Percentiles rank a stretch among this genome's conserved stretches.
Evolutionary conservation across 2,888 invertebrate species (phyloP).

Genomic region (Tolmerus cingulatus): DNA sequence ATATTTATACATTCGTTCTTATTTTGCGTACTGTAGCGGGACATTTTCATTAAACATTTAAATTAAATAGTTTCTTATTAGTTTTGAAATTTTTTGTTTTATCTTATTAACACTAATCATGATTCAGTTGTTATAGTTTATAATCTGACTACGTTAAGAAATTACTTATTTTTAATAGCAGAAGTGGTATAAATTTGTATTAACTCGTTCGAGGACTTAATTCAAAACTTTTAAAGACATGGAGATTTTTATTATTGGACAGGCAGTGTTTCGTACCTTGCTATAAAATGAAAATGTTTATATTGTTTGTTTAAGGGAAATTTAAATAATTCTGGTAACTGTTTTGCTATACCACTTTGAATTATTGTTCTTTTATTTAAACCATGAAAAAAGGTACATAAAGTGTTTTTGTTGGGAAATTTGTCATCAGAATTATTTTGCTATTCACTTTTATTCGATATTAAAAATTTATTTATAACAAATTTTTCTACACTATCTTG

Average conservation of each 20-base stretch:
- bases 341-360: neutral
- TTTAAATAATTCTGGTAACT: neutral
- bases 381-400: neutral
- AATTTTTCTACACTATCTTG: neutral
- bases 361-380: neutral
- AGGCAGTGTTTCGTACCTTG: neutral
- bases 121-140: neutral
- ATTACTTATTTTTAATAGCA: slow-evolving; percentile 11
- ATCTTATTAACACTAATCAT: slow-evolving; percentile 19
- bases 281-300: neutral
- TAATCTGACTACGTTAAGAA: slow-evolving; percentile 2
- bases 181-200: slow-evolving; percentile 16
- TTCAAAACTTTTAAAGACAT: neutral
- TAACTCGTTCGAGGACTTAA: neutral
- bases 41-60: neutral
- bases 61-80: neutral
- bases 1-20: neutral
- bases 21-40: neutral
- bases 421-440: neutral
- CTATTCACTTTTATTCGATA: neutral
- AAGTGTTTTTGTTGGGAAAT: neutral
- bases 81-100: slow-evolving; percentile 5
- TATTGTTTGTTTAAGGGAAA: neutral
- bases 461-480: slow-evolving; percentile 25
- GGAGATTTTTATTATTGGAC: neutral